Evolutionary conservation across 2,797 vertebrate genomes (phyloP).

Genomic region (Falco biarmicus): DNA sequence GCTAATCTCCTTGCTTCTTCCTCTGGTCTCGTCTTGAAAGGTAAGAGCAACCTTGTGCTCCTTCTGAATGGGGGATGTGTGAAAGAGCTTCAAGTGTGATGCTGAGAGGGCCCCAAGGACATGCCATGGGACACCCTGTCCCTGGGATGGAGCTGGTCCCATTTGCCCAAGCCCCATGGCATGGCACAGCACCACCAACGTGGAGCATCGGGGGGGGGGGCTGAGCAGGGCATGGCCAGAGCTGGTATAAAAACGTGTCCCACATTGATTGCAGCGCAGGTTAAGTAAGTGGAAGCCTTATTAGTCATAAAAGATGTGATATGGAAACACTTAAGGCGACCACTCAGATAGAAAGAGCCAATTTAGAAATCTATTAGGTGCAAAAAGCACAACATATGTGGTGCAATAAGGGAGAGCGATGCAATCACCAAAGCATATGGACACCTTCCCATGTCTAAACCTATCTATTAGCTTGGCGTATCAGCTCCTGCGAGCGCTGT

Average conservation of each 20-base stretch:
- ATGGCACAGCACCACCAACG: background rate
- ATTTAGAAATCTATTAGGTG: constrained; percentile 44
- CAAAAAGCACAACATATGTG: constrained; percentile 6
- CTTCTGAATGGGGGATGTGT: background rate
- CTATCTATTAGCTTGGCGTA: background rate
- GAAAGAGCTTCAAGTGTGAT: background rate
- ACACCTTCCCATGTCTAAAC: background rate
- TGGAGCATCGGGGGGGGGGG: background rate
- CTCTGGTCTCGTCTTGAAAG: background rate
- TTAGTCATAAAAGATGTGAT: constrained; percentile 30
- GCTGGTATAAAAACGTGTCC: background rate
- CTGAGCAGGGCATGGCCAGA: background rate
- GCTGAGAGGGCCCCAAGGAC: background rate
- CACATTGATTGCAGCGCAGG: background rate
- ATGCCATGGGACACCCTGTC: rapidly evolving
- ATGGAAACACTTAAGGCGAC: constrained; percentile 23
- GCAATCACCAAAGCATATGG: constrained; percentile 4
- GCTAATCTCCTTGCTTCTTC: background rate
- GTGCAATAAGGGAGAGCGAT: background rate
- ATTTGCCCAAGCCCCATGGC: rapidly evolving
- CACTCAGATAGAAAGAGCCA: constrained; percentile 15
- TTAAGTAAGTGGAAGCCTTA: background rate
- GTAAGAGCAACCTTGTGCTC: background rate
- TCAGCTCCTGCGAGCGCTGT: background rate
- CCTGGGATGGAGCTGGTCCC: background rate